phyloP scores from a whole-genome alignment of 2,888 invertebrate genomes.

The Drosophila multiciliata region DNA sequence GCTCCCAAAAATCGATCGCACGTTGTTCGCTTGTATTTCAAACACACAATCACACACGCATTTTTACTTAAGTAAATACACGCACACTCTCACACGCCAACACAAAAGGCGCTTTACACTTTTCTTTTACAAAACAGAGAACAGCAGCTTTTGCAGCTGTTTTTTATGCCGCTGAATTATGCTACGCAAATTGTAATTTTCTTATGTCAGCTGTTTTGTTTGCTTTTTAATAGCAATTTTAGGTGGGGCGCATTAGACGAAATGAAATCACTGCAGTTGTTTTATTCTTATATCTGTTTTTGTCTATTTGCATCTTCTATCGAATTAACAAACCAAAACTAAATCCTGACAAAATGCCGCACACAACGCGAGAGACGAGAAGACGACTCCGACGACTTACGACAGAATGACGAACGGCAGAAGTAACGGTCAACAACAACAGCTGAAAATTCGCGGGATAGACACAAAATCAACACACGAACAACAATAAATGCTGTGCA shows the following conservation, averaged over 20 bases:
- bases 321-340: conserved; percentile 42
- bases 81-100: conserved; percentile 20
- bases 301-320: conserved; percentile 41
- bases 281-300: conserved; percentile 1
- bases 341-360: conserved; percentile 42
- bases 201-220: conserved; percentile 45
- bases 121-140: conserved; percentile 30
- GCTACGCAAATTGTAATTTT: conserved; percentile 25
- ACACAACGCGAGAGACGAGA: conserved; percentile 49
- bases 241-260: conserved; percentile 5
- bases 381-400: conserved; percentile 66
- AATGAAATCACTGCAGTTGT: conserved; percentile 4
- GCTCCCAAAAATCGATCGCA: conserved; percentile 72
- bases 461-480: conserved; percentile 14
- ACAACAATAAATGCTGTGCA: not conserved
- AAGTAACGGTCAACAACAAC: conserved; percentile 59
- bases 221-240: conserved; percentile 17
- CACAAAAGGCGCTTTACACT: conserved; percentile 7
- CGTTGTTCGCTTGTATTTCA: conserved; percentile 55
- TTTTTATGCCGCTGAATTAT: conserved; percentile 58
- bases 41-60: conserved; percentile 28
- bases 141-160: conserved; percentile 52
- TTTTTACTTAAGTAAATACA: conserved; percentile 1
- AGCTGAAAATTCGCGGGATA: conserved; percentile 64
- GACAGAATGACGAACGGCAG: conserved; percentile 61